Percentiles rank a stretch among this genome's conserved stretches.
Conservation (phyloP, 2,797 vertebrate species). For the Enteromius fasciolatus region DNA sequence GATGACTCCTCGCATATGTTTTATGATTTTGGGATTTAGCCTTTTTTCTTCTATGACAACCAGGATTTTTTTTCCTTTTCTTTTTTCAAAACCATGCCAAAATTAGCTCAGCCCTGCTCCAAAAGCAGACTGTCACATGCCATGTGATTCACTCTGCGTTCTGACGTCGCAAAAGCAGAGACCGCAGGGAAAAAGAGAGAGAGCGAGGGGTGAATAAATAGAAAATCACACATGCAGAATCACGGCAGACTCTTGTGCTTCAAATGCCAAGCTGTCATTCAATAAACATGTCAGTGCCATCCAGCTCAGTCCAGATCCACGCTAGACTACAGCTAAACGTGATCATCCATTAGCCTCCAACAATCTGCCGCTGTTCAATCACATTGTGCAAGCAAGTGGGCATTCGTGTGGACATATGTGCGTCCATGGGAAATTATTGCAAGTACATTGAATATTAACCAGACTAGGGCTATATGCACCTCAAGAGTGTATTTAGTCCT, state of each 20-base stretch:
- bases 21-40: slow-evolving; percentile 14
- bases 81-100: slow-evolving; percentile 47
- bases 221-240: slow-evolving; percentile 32
- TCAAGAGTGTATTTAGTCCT: not conserved
- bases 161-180: slow-evolving; percentile 8
- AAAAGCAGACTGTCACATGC: slow-evolving; percentile 66
- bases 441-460: not conserved
- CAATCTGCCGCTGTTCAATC: not conserved
- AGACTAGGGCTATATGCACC: not conserved
- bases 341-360: not conserved
- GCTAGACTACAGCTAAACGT: not conserved
- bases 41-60: slow-evolving; percentile 1
- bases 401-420: not conserved
- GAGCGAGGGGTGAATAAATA: slow-evolving; percentile 47
- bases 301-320: slow-evolving; percentile 18
- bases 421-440: not conserved
- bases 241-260: slow-evolving; percentile 54
- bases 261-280: slow-evolving; percentile 57
- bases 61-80: not conserved
- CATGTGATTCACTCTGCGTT: slow-evolving; percentile 62
- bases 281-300: slow-evolving; percentile 1
- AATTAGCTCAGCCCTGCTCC: slow-evolving; percentile 67
- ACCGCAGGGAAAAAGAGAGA: slow-evolving; percentile 28
- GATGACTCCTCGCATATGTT: not conserved
- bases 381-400: not conserved